Evolutionary conservation across 37 sponge, comb jelly and placozoan species (phyloP).

Genomic region (Theonella swinhoei): DNA sequence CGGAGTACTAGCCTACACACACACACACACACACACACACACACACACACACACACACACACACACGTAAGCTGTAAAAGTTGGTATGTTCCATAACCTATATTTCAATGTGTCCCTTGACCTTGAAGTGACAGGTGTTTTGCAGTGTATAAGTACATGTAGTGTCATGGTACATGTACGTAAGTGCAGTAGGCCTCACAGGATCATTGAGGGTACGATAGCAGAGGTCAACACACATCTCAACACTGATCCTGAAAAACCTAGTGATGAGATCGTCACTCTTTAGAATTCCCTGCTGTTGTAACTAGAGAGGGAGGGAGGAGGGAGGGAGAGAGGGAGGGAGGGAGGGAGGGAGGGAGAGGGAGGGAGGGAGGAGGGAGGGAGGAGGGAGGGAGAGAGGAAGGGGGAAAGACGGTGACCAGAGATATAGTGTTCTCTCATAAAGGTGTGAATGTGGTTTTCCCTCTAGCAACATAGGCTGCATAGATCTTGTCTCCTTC

Average conservation of each 20-base stretch:
- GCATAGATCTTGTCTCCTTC: slow-evolving; percentile 92
- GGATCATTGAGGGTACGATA: slow-evolving; percentile 89
- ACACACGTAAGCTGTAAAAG: too few relatives aligned
- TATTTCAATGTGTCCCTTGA: too few relatives aligned
- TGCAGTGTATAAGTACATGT: too few relatives aligned
- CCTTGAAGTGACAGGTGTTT: too few relatives aligned
- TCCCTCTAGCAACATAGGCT: slow-evolving; percentile 85
- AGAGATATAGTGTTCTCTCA: too few relatives aligned
- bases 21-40: too few relatives aligned
- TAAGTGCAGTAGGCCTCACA: slow-evolving; percentile 31
- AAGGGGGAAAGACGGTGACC: background rate
- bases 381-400: background rate
- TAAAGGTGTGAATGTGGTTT: too few relatives aligned
- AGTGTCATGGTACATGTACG: too few relatives aligned
- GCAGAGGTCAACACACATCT: slow-evolving; percentile 98
- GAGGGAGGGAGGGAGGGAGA: background rate
- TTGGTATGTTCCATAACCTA: too few relatives aligned
- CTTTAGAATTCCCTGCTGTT: slow-evolving; percentile 96
- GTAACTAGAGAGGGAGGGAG: slow-evolving; percentile 58
- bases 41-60: too few relatives aligned
- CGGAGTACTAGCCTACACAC: slow-evolving; percentile 54
- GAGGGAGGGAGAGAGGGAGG: background rate
- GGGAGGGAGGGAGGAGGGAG: background rate
- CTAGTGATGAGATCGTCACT: slow-evolving; percentile 92
- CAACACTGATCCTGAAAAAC: slow-evolving; percentile 94